A percentile compares a stretch with the other conserved stretches of the same genome.
phyloP scores from a whole-genome alignment of 2,888 invertebrate genomes.

The Calameuta filiformis region DNA sequence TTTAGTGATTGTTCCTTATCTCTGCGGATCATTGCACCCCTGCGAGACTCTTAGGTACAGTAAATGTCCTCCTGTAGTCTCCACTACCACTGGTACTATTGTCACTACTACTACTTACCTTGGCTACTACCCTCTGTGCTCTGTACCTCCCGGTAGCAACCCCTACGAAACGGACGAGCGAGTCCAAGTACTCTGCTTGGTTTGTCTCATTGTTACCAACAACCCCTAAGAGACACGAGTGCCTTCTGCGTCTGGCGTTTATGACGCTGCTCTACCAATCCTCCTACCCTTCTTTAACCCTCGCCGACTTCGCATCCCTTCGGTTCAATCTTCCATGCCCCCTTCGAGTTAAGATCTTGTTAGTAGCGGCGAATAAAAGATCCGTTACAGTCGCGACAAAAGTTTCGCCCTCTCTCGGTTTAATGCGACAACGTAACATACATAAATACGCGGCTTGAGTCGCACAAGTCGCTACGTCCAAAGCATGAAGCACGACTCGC shows the following conservation, averaged over 20 bases:
- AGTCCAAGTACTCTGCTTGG: conserved; percentile 31
- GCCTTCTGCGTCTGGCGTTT: conserved; percentile 58
- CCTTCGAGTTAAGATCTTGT: conserved; percentile 57
- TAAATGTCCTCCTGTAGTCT: conserved; percentile 37
- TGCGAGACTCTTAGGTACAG: conserved; percentile 59
- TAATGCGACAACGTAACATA: neutral
- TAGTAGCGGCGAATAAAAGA: conserved; percentile 27
- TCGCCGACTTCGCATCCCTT: neutral
- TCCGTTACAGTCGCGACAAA: neutral
- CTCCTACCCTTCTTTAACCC: neutral
- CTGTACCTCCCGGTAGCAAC: neutral
- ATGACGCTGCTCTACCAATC: conserved; percentile 43
- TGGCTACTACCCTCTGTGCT: neutral
- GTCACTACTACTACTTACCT: neutral
- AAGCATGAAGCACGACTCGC: conserved; percentile 47
- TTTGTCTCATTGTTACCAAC: conserved; percentile 60
- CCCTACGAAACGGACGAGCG: neutral
- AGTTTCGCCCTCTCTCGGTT: neutral
- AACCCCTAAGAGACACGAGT: conserved; percentile 44
- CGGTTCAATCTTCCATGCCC: neutral
- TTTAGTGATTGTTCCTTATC: conserved; percentile 53
- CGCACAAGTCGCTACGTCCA: neutral
- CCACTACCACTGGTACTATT: neutral
- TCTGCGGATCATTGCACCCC: conserved; percentile 55
- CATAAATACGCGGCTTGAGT: neutral